These are phyloP conservation scores for Catharus ustulatus DNA, from an alignment of 2,797 vertebrate species.

Conservation along the genomic window DNA sequence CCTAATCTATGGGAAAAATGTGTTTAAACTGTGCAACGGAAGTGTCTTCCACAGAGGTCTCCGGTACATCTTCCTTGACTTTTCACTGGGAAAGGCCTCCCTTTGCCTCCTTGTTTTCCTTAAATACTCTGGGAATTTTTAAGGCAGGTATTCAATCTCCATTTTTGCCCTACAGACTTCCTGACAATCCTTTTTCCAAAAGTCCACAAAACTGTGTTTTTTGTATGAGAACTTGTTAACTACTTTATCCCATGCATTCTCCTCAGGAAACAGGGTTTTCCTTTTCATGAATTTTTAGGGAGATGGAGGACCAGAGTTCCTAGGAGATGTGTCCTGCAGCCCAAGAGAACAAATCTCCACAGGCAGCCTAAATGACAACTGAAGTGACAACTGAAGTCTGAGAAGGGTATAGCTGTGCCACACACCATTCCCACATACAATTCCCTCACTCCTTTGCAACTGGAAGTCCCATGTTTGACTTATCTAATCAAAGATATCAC, in stretches of 20 bases:
- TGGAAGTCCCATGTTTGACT: neutral
- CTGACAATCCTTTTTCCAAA: neutral
- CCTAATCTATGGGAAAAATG: neutral
- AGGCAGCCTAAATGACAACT: neutral
- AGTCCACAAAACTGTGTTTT: neutral
- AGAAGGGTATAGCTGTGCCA: accelerated
- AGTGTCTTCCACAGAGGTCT: neutral
- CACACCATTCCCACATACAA: neutral
- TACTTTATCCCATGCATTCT: neutral
- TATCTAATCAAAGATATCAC: neutral
- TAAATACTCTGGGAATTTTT: neutral
- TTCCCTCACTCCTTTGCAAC: neutral
- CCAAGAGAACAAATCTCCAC: neutral
- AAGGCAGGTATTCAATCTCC: neutral
- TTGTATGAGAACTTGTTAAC: neutral
- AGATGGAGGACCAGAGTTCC: neutral
- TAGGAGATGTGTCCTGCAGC: neutral
- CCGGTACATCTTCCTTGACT: neutral
- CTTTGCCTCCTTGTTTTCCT: neutral
- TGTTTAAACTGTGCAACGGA: neutral
- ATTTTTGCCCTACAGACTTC: neutral
- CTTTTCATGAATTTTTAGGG: neutral
- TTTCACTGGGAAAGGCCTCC: neutral
- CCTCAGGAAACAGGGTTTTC: neutral
- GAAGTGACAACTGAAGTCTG: neutral